Conservation (phyloP, 2,113 vertebrate species). For the Hydrolagus affinis region DNA sequence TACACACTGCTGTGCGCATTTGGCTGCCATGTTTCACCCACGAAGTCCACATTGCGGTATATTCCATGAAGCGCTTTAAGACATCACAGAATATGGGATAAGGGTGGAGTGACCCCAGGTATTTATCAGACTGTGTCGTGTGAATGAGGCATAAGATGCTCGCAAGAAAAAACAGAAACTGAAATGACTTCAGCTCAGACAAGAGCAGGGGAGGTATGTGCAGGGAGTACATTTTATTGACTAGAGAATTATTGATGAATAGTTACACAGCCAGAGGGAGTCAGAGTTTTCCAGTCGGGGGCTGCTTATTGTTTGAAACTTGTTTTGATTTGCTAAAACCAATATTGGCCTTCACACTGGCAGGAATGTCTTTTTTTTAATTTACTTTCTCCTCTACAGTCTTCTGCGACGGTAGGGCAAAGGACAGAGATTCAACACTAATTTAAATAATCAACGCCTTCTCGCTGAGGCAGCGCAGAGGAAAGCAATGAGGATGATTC, state of each 20-base stretch:
- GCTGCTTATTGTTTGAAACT: neutral
- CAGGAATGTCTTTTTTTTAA: neutral
- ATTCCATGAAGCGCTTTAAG: too few relatives aligned
- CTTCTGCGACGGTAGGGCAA: neutral
- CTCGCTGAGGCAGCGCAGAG: too few relatives aligned
- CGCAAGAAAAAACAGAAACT: too few relatives aligned
- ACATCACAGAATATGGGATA: too few relatives aligned
- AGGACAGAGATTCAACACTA: neutral
- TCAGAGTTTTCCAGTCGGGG: neutral
- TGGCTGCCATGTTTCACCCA: too few relatives aligned
- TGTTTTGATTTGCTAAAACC: neutral
- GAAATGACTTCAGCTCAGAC: neutral
- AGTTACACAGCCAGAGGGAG: conserved; percentile 4
- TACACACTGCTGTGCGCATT: too few relatives aligned
- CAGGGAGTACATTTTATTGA: neutral
- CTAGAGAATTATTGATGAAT: conserved; percentile 2
- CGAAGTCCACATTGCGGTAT: too few relatives aligned
- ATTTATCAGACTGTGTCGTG: too few relatives aligned
- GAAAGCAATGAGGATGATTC: too few relatives aligned
- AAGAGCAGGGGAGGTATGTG: neutral
- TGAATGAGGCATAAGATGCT: too few relatives aligned
- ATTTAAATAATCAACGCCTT: too few relatives aligned
- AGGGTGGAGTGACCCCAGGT: too few relatives aligned
- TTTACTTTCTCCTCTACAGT: neutral
- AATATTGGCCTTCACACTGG: neutral